Conservation (phyloP, 2,888 invertebrate species). For the Pharmacophagus antenor region DNA sequence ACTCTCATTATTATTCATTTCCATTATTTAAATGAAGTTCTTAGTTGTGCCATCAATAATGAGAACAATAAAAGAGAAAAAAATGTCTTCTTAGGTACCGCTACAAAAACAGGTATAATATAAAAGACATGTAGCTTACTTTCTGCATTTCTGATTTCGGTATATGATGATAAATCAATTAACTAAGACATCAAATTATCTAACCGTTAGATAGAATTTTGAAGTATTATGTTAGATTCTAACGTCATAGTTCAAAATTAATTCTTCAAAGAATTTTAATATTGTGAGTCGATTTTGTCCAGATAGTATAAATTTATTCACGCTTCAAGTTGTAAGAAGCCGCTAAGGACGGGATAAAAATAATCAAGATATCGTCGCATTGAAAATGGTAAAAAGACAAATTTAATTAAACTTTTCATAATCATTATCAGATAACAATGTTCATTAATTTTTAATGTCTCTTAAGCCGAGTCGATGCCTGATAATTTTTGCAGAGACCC, state of each 20-base stretch:
- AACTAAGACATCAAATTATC: too few species aligned
- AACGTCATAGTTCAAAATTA: constrained; percentile 11
- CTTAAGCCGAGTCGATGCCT: constrained; percentile 66
- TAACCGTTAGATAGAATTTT: too few species aligned
- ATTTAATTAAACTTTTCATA: constrained; percentile 77
- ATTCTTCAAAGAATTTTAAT: constrained; percentile 33
- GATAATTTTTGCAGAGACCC: constrained; percentile 73
- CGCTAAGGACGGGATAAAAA: constrained; percentile 61
- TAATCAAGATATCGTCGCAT: constrained; percentile 70
- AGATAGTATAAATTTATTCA: constrained; percentile 51
- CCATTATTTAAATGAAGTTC: too few species aligned
- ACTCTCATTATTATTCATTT: too few species aligned
- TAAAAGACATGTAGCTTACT: too few species aligned
- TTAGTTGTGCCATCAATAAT: neutral
- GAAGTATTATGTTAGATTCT: too few species aligned
- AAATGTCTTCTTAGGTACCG: neutral
- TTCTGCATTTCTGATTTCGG: too few species aligned
- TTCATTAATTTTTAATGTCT: constrained; percentile 79
- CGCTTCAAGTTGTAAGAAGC: constrained; percentile 55
- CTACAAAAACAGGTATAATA: too few species aligned
- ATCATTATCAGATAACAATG: constrained; percentile 80
- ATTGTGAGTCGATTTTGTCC: constrained; percentile 34
- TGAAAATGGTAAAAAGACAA: constrained; percentile 64
- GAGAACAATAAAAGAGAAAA: neutral
- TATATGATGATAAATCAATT: too few species aligned